Conservation (phyloP, 2,888 invertebrate genomes). For the Drosophila pseudotalamancana region DNA sequence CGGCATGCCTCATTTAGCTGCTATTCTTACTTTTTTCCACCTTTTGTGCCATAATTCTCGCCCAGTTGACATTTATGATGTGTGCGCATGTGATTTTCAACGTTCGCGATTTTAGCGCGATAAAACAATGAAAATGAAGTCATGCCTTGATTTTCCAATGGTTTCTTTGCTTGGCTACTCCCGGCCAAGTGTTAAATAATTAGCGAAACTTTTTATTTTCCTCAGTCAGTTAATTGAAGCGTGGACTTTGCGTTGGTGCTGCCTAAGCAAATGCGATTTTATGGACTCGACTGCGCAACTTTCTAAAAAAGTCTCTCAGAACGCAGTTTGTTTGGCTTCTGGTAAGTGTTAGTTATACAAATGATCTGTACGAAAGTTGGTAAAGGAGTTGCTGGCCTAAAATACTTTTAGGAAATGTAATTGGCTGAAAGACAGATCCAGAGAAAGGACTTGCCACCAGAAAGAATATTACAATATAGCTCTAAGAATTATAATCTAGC, state of each 20-base stretch:
- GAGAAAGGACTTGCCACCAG: no score
- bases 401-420: neutral
- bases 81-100: slow-evolving; percentile 74
- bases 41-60: slow-evolving; percentile 74
- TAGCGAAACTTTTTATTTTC: slow-evolving; percentile 29
- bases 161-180: slow-evolving; percentile 26
- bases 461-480: no score
- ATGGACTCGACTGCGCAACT: neutral
- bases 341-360: neutral
- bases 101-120: slow-evolving; percentile 57
- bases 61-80: slow-evolving; percentile 81
- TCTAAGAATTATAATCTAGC: no score
- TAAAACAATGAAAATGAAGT: slow-evolving; percentile 70
- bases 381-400: neutral
- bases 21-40: slow-evolving; percentile 8
- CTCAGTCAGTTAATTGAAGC: slow-evolving; percentile 14
- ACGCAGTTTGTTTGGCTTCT: neutral
- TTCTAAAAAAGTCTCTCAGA: neutral
- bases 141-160: slow-evolving; percentile 45
- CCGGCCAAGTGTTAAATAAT: slow-evolving; percentile 46
- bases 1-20: neutral
- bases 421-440: no score
- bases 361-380: neutral
- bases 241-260: slow-evolving; percentile 5
- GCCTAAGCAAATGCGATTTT: neutral